A percentile compares a stretch with the other conserved stretches of the same genome.
phyloP scores from a whole-genome alignment of 1,140 invertebrate species.

The Brachionus plicatilis region DNA sequence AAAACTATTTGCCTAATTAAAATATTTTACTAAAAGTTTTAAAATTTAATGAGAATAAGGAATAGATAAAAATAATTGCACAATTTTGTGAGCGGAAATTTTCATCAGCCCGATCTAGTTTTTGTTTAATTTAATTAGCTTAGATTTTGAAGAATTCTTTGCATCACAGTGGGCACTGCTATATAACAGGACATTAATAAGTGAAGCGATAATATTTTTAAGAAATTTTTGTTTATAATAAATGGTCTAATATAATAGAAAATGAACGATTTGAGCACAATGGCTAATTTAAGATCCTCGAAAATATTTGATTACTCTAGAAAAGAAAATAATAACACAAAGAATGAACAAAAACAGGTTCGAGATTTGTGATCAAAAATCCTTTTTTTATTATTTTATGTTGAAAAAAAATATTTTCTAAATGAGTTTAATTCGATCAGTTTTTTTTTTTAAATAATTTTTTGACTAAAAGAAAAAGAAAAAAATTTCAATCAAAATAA shows the following conservation, averaged over 20 bases:
- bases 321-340: neutral
- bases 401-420: neutral
- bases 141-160: neutral
- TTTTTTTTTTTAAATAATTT: neutral
- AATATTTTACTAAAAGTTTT: neutral
- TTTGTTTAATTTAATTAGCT: neutral
- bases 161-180: neutral
- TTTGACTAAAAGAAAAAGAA: neutral
- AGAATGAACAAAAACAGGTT: conserved; percentile 6
- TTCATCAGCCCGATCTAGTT: neutral
- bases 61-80: neutral
- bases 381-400: neutral
- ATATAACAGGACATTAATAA: neutral
- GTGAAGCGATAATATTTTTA: neutral
- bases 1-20: neutral
- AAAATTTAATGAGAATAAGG: neutral
- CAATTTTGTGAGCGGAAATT: neutral
- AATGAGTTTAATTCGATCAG: neutral
- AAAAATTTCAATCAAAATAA: neutral
- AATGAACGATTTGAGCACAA: neutral
- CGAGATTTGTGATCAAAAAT: neutral
- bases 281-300: neutral
- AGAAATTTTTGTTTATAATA: neutral
- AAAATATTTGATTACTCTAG: conserved; percentile 18
- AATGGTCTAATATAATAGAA: neutral